Conservation (phyloP, 2,888 invertebrate species). For the Ormia ochracea region DNA sequence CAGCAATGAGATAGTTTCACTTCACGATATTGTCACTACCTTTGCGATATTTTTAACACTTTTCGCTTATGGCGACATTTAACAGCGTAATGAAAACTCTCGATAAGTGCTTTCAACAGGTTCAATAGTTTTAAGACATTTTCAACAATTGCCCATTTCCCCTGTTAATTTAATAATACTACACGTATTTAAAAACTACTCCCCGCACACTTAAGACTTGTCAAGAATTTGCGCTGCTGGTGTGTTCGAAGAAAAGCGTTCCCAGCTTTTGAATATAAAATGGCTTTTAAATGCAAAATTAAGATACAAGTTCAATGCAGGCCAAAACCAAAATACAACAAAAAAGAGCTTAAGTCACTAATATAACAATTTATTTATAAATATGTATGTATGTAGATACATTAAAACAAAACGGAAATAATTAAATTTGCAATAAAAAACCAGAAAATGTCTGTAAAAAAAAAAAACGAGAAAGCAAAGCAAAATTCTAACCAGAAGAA, state of each 20-base stretch:
- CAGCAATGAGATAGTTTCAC: not conserved
- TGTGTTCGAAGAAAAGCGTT: no score
- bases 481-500: slow-evolving; percentile 20
- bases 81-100: not conserved
- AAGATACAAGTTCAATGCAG: slow-evolving; percentile 47
- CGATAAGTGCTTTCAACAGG: not conserved
- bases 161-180: not conserved
- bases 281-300: not conserved
- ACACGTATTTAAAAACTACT: not conserved
- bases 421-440: slow-evolving; percentile 44
- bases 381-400: no score
- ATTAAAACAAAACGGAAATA: slow-evolving; percentile 39
- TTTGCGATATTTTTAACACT: not conserved
- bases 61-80: not conserved
- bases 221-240: no score
- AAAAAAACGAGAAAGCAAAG: slow-evolving; percentile 3
- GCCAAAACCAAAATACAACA: not conserved
- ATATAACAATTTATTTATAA: slow-evolving; percentile 5
- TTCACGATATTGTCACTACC: not conserved
- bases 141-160: not conserved
- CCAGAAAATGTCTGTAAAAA: not conserved
- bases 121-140: slow-evolving; percentile 9
- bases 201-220: not conserved
- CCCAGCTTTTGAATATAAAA: not conserved
- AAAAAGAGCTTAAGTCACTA: slow-evolving; percentile 29